Evolutionary conservation across 1,140 invertebrate species (phyloP).

Genomic region (Aplysia californica): DNA sequence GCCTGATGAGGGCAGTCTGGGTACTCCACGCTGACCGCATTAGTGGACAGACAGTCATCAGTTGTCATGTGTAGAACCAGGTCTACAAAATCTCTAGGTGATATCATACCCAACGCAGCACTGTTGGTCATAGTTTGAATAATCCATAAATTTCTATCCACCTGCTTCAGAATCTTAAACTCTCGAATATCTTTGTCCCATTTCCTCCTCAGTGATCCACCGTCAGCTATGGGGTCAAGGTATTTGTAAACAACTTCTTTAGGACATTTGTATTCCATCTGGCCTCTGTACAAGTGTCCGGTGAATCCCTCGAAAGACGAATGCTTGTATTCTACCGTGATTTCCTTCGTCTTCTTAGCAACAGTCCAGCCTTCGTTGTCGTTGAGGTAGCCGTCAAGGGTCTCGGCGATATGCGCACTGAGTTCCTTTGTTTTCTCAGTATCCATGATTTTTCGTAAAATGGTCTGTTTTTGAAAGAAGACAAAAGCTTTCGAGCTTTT

Average conservation of each 20-base stretch:
- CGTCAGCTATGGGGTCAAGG: constrained; percentile 49
- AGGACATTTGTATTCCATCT: constrained; percentile 44
- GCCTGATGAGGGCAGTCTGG: constrained; percentile 46
- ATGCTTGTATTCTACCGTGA: constrained; percentile 40
- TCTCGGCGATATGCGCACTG: not conserved
- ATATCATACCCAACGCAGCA: constrained; percentile 59
- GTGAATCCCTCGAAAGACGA: constrained; percentile 30
- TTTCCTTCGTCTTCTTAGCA: constrained; percentile 37
- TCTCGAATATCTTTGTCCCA: constrained; percentile 60
- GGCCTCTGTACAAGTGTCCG: constrained; percentile 55
- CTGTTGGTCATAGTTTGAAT: constrained; percentile 40
- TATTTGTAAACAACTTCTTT: constrained; percentile 53
- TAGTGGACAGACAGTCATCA: constrained; percentile 49
- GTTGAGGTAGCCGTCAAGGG: constrained; percentile 5
- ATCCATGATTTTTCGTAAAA: too few species aligned
- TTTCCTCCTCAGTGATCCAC: constrained; percentile 40
- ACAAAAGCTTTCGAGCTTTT: too few species aligned
- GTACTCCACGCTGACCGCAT: constrained; percentile 52
- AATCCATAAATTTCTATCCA: constrained; percentile 27
- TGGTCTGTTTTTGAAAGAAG: too few species aligned
- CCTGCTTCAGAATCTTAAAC: constrained; percentile 42
- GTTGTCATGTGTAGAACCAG: constrained; percentile 45
- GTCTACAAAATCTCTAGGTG: constrained; percentile 59
- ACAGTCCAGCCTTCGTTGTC: constrained; percentile 6
- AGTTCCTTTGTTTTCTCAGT: not conserved